Conservation (phyloP, 2,797 vertebrate genomes). For the Muscicapa striata region DNA sequence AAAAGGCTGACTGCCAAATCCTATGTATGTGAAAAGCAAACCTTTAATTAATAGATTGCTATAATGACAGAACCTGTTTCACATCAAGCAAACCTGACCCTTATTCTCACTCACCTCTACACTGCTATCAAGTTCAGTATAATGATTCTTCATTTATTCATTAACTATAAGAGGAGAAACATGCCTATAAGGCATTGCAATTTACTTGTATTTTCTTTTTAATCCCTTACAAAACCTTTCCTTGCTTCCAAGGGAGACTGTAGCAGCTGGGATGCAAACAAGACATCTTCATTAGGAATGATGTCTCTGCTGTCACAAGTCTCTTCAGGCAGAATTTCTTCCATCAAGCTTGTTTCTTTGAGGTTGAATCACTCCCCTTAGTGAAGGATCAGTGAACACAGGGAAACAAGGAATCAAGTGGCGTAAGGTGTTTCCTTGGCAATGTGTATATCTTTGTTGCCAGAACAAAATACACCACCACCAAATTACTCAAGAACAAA, state of each 20-base stretch:
- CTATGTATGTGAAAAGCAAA: not conserved
- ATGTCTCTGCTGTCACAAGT: not conserved
- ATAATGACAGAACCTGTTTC: not conserved
- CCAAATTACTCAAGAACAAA: conserved; percentile 54
- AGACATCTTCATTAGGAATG: conserved; percentile 10
- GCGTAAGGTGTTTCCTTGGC: conserved; percentile 19
- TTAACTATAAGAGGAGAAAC: not conserved
- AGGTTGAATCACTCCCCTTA: not conserved
- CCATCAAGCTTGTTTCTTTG: conserved; percentile 27
- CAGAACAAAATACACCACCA: conserved; percentile 20
- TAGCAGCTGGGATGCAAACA: not conserved
- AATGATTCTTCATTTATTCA: not conserved
- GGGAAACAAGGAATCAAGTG: conserved; percentile 8
- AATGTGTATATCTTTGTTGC: not conserved
- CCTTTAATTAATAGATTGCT: not conserved
- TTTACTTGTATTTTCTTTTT: not conserved
- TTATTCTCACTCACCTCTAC: not conserved
- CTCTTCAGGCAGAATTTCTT: conserved; percentile 30
- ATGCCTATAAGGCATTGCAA: not conserved
- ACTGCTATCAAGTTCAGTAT: not conserved
- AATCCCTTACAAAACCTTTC: not conserved
- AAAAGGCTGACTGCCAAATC: not conserved
- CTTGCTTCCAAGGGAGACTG: not conserved
- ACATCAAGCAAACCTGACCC: not conserved
- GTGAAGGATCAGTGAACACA: not conserved